These are phyloP conservation scores for Apostichopus californicus DNA, from an alignment of 35 echinoderm and acorn worm genomes.

Conservation along the genomic window DNA sequence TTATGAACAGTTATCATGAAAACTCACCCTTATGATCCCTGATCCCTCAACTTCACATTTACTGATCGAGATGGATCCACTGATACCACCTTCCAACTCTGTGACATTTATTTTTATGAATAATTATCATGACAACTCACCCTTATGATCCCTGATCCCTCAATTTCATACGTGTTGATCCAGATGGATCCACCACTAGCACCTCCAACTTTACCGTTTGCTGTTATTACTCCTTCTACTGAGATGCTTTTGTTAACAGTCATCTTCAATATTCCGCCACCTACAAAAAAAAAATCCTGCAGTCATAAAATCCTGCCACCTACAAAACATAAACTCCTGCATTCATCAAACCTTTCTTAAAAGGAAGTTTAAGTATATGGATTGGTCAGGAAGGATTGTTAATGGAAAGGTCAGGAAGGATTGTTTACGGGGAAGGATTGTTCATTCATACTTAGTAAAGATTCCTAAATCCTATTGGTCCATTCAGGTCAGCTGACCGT, in stretches of 20 bases:
- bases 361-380: too few relatives aligned
- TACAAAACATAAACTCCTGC: too few relatives aligned
- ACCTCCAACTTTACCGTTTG: conserved; percentile 61
- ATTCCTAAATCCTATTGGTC: too few relatives aligned
- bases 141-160: conserved; percentile 78
- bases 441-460: too few relatives aligned
- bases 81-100: conserved; percentile 54
- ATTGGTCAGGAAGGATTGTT: too few relatives aligned
- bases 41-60: conserved; percentile 56
- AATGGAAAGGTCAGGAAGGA: too few relatives aligned
- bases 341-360: too few relatives aligned
- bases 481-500: too few relatives aligned
- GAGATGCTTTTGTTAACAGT: conserved; percentile 46
- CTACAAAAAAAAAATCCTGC: conserved; percentile 14
- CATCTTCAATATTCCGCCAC: conserved; percentile 78
- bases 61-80: conserved; percentile 77
- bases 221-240: conserved; percentile 73
- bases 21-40: conserved; percentile 70
- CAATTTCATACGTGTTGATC: conserved; percentile 63
- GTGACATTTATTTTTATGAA: conserved; percentile 55
- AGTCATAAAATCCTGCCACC: too few relatives aligned
- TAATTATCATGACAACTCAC: conserved; percentile 12
- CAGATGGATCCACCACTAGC: conserved; percentile 78
- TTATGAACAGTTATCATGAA: not conserved
- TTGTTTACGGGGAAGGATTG: too few relatives aligned